These are phyloP conservation scores for Corydoras maculifer DNA, from an alignment of 2,113 vertebrate genomes.

Conservation along the genomic window DNA sequence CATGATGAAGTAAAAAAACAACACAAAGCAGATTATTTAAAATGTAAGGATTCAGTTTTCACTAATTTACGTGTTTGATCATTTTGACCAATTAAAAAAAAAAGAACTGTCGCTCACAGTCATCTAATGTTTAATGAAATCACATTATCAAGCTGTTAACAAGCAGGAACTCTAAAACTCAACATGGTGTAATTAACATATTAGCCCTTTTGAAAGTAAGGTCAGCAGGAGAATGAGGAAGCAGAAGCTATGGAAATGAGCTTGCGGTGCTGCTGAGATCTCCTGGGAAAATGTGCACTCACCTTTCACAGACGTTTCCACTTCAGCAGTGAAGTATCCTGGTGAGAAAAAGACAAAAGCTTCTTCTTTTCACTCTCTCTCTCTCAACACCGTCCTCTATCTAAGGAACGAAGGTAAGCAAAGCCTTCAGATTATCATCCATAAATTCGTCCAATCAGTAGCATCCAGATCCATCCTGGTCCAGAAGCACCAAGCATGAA, in stretches of 20 bases:
- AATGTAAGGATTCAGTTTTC: no score
- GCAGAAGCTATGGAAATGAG: constrained; percentile 1
- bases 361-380: constrained; percentile 11
- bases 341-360: constrained; percentile 19
- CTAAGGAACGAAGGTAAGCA: neutral
- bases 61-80: no score
- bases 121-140: no score
- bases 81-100: no score
- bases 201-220: neutral
- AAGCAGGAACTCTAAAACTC: neutral
- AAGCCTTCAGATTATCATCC: constrained; percentile 30
- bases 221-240: neutral
- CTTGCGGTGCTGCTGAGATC: constrained; percentile 1
- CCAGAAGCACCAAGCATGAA: neutral
- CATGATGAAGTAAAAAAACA: no score
- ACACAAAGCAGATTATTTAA: no score
- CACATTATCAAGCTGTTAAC: neutral
- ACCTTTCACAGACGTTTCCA: constrained; percentile 45
- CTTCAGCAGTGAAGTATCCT: constrained; percentile 18
- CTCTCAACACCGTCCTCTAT: constrained; percentile 9
- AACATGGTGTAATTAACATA: neutral
- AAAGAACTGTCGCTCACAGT: no score
- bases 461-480: constrained; percentile 44
- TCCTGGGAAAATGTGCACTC: constrained; percentile 21
- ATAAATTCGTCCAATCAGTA: constrained; percentile 26